Conservation (phyloP, 2,113 vertebrate genomes). For the Chaetodon trifascialis region DNA sequence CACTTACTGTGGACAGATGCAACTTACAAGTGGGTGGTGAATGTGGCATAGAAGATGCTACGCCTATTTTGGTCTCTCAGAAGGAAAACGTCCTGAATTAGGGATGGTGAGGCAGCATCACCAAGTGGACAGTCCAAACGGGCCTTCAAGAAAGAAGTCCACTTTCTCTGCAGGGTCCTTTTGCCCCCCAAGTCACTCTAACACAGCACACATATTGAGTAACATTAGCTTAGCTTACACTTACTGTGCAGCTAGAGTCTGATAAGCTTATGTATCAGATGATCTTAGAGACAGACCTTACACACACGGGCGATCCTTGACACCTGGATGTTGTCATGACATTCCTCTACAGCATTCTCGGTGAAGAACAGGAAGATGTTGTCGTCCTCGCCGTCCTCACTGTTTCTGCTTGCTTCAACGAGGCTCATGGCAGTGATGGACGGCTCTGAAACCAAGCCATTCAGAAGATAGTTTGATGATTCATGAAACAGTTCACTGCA, state of each 20-base stretch:
- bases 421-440: conserved; percentile 45
- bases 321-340: background rate
- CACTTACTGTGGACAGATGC: background rate
- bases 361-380: conserved; percentile 44
- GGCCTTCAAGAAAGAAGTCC: background rate
- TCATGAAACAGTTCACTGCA: background rate
- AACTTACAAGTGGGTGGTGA: conserved; percentile 40
- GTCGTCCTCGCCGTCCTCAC: background rate
- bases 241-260: background rate
- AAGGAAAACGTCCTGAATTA: conserved; percentile 46
- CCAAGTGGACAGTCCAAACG: conserved; percentile 40
- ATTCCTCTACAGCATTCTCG: conserved; percentile 35
- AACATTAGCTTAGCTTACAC: background rate
- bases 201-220: background rate
- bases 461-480: background rate
- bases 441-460: conserved; percentile 30
- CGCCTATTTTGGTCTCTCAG: conserved; percentile 12
- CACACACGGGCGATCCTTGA: conserved; percentile 56
- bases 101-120: background rate
- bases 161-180: conserved; percentile 3
- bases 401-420: background rate
- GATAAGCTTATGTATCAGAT: background rate
- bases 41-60: conserved; percentile 30
- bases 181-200: conserved; percentile 43
- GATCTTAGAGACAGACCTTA: conserved; percentile 18